Base-by-base conservation (phyloP, 2,888 invertebrate genomes). In the Tenthredo mesomela region DNA sequence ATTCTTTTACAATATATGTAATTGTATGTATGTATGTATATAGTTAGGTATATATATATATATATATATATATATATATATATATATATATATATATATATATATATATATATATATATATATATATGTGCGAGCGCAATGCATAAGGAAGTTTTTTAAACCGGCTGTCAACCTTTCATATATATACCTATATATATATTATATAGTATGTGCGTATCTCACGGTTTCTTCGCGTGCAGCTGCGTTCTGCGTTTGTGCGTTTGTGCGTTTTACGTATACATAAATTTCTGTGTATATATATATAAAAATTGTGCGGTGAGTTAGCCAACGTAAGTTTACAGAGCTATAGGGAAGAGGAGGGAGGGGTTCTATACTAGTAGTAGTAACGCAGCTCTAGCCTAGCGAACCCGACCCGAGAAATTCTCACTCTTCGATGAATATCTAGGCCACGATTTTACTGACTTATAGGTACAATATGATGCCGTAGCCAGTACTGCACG, bases 371-470 rank as follows among this genome's bases (percentile, higher is more conserved):
- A n/a, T n/a, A n/a, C 37, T 43, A 43, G 43, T 10, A 43, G 43
- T 10, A 43, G 4, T 33, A 33, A 33, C 1, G 1, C 9, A 43
- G 10, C 43, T 10, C 40, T 12, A 47, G 61, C 61, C 29, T 43
- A 29, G 21, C 50, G n/a, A 82, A 65, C 65, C 67, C 82, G 82
- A 67, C 82, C 15, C 82, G 43, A 61, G 58, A 67, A 82, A 82
- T 67, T 67, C 67, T 82, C 43, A 82, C 82, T 82, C 82, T 67
- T 67, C 67, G 67, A 25, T 82, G 67, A 54, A 82, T 82, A 82
- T 82, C 82, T 82, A 67, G 82, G 82, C 43, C 82, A 82, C 29
- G 67, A 82, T 82, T 80, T 61, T 80, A 25, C 80, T 58, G 61
- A 80, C 25, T 80, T 29, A 21, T 33, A 58, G 4, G 25, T 77